Evolutionary conservation across 2,113 vertebrate species (phyloP).

Genomic region (Eudyptes chrysolophus): DNA sequence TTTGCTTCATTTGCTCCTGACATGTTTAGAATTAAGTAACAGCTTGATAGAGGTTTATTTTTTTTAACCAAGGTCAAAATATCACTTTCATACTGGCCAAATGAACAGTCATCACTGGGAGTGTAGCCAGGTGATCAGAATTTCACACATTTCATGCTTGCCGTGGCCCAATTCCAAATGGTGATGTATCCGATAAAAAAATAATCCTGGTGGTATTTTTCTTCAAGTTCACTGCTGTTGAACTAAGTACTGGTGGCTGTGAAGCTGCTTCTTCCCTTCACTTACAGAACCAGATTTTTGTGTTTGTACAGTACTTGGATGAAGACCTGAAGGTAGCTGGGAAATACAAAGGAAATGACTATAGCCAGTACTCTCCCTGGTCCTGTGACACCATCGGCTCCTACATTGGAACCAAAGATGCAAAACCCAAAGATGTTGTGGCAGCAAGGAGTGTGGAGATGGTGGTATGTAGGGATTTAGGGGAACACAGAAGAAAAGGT

Average conservation of each 20-base stretch:
- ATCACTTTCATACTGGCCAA: not conserved
- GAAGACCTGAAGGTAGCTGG: conserved; percentile 87
- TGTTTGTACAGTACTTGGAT: conserved; percentile 85
- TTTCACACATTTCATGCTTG: not conserved
- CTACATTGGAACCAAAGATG: conserved; percentile 97
- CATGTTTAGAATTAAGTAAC: not conserved
- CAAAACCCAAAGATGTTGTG: conserved; percentile 95
- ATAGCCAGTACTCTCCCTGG: conserved; percentile 98
- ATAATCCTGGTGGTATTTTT: not conserved
- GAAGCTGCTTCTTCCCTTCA: conserved; percentile 2
- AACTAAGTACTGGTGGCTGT: not conserved
- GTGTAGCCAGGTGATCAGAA: not conserved
- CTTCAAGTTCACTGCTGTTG: not conserved
- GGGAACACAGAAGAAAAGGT: not conserved
- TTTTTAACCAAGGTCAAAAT: not conserved
- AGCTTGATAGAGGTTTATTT: not conserved
- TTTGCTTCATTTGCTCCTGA: not conserved
- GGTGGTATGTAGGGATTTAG: conserved; percentile 80
- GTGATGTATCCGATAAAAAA: not conserved
- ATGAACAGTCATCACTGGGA: not conserved
- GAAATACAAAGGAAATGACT: conserved; percentile 92
- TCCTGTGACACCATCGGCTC: conserved; percentile 98
- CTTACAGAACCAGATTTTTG: conserved; percentile 57
- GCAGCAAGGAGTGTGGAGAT: conserved; percentile 87
- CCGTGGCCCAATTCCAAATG: not conserved